Base-by-base conservation (phyloP, 2,797 vertebrate species). In the Eulemur coronatus region DNA sequence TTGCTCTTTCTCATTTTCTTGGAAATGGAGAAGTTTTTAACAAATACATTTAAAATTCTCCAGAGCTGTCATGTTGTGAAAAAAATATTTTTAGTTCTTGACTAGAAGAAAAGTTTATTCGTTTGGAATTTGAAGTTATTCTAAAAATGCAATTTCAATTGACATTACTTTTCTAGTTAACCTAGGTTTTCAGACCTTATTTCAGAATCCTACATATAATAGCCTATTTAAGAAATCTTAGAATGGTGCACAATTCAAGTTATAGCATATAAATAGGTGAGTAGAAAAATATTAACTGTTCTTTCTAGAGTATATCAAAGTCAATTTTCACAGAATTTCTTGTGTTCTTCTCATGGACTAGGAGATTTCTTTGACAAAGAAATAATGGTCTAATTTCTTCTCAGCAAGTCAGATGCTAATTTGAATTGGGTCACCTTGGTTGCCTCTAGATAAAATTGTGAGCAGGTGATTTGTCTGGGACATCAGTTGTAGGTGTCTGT, bases 1-100 rank as follows among this genome's bases (percentile, higher is more conserved):
- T 89, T 81, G n/a, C 8, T 59, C 35, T 72, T 94, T 48, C 35
- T 76, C n/a, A 72, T 87, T 57, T 95, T 72, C 57, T 26, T 88
- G 18, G 55, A 86, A 92, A 87, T 63, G 11, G 94, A 91, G 41
- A 84, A 15, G n/a, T 89, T 96, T 87, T 95, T 94, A 94, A 91
- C 28, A 90, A 93, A 92, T 0, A 61, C 24, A 89, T 65, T 91
- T 86, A 82, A 63, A 70, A 75, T 65, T 96, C 85, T 92, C 14
- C 38, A 88, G 43, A 78, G 26, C 10, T 82, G 7, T 20, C 14
- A 82, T 90, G n/a, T 59, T 52, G 33, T 87, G 2, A 50, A 84
- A 91, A 88, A 93, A 59, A 30, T 43, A 50, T 57, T 87, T 91
- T 94, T 92, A 93, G n/a, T 69, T 91, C 61, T 75, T 90, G 50